Percentiles rank a stretch among this genome's conserved stretches.
Conservation (phyloP, 1,140 invertebrate species). For the Hormaphis cornu region DNA sequence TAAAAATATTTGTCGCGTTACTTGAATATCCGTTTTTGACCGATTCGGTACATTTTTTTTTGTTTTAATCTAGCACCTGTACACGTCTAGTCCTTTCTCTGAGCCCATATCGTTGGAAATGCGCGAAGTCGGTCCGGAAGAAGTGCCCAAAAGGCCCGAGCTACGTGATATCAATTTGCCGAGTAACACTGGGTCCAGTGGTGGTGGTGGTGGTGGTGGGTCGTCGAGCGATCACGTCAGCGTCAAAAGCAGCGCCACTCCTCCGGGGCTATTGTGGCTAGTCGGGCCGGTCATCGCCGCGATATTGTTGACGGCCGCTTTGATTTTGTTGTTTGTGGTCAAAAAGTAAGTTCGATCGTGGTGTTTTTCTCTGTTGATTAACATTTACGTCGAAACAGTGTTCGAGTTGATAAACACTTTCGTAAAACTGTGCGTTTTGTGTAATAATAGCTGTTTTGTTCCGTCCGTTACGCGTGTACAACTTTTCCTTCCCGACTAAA, state of each 20-base stretch:
- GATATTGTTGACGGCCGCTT: slow-evolving; percentile 60
- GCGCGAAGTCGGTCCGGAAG: slow-evolving; percentile 75
- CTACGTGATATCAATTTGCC: slow-evolving; percentile 55
- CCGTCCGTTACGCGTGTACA: too few species aligned
- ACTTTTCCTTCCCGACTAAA: too few species aligned
- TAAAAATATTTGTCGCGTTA: not conserved
- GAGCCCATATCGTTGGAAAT: slow-evolving; percentile 79
- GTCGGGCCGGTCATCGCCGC: slow-evolving; percentile 72
- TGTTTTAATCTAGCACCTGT: slow-evolving; percentile 57
- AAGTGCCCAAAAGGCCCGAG: slow-evolving; percentile 73
- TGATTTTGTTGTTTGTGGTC: slow-evolving; percentile 70
- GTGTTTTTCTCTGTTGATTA: too few species aligned
- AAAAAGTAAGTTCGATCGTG: slow-evolving; percentile 48
- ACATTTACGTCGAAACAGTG: too few species aligned
- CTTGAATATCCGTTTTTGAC: not conserved
- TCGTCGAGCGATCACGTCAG: slow-evolving; percentile 57
- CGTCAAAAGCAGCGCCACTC: slow-evolving; percentile 64
- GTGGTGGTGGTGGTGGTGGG: too few species aligned
- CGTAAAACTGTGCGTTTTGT: too few species aligned
- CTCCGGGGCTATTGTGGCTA: slow-evolving; percentile 78
- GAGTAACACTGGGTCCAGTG: not conserved
- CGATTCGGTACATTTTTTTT: not conserved
- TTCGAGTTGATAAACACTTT: too few species aligned
- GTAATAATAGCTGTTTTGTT: too few species aligned
- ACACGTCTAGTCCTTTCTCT: slow-evolving; percentile 90